Evolutionary conservation across 2,888 invertebrate genomes (phyloP).

Genomic region (Drosophila mimetica): DNA sequence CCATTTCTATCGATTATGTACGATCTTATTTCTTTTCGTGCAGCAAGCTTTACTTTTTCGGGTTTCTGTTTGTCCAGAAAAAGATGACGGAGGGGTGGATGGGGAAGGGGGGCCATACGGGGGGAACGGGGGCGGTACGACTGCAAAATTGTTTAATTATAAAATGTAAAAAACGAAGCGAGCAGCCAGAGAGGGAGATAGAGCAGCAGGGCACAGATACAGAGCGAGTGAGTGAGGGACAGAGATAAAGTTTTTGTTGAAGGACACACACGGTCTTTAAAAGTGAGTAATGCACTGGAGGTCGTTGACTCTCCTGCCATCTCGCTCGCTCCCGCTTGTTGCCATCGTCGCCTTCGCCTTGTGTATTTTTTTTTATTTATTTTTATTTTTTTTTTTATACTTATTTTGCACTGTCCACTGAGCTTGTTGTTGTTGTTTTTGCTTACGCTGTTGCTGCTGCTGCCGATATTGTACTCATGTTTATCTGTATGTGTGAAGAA

Average conservation of each 20-base stretch:
- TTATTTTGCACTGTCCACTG: conserved; percentile 68
- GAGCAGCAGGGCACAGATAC: conserved; percentile 32
- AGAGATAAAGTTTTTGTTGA: conserved; percentile 82
- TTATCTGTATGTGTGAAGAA: conserved; percentile 47
- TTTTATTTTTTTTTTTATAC: conserved; percentile 40
- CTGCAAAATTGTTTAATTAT: conserved; percentile 75
- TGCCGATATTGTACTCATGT: conserved; percentile 22
- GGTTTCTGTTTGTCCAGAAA: conserved; percentile 44
- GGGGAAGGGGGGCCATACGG: not conserved
- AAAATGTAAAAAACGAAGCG: conserved; percentile 68
- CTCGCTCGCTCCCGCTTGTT: conserved; percentile 26
- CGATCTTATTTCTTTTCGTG: conserved; percentile 16
- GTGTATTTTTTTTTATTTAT: conserved; percentile 35
- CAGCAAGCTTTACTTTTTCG: conserved; percentile 34
- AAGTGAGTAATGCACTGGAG: conserved; percentile 82
- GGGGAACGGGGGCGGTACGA: conserved; percentile 24
- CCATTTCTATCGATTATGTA: not conserved
- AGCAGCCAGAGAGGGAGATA: conserved; percentile 43
- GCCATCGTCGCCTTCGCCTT: conserved; percentile 36
- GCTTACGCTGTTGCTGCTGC: conserved; percentile 20
- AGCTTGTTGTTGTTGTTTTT: conserved; percentile 32
- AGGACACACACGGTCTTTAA: conserved; percentile 83
- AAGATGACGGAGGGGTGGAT: conserved; percentile 25
- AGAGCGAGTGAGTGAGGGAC: conserved; percentile 47
- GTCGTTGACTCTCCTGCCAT: conserved; percentile 75